Conservation (phyloP, 2,113 vertebrate genomes). For the Ptilonorhynchus violaceus region DNA sequence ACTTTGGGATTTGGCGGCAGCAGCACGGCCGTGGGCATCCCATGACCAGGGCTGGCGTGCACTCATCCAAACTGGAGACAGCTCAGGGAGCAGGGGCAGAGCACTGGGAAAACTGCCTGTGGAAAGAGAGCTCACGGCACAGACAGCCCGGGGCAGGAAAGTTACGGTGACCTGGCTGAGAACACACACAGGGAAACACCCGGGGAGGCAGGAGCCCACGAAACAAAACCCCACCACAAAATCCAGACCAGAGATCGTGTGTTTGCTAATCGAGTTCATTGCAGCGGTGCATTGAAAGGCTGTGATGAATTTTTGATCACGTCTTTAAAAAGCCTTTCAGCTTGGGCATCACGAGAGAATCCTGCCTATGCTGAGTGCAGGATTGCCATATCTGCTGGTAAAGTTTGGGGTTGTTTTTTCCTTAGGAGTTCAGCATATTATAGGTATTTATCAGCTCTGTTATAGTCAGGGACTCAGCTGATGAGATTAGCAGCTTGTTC, state of each 20-base stretch:
- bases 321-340: background rate
- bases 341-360: accelerated
- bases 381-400: background rate
- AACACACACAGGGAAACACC: background rate
- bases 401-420: background rate
- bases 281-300: background rate
- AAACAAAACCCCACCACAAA: too few species aligned
- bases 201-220: background rate
- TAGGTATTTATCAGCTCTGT: background rate
- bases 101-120: accelerated
- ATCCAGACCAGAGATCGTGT: background rate
- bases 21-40: accelerated
- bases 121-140: background rate
- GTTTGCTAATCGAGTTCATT: background rate
- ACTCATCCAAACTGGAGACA: background rate
- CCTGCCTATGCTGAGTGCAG: background rate
- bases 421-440: background rate
- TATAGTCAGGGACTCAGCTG: background rate
- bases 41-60: background rate
- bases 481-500: background rate
- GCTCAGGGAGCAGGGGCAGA: background rate
- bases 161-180: background rate
- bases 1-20: background rate
- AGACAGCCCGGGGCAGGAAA: background rate
- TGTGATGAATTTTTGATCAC: background rate